Conservation (phyloP, 2,888 invertebrate species). For the Lymantria monacha region DNA sequence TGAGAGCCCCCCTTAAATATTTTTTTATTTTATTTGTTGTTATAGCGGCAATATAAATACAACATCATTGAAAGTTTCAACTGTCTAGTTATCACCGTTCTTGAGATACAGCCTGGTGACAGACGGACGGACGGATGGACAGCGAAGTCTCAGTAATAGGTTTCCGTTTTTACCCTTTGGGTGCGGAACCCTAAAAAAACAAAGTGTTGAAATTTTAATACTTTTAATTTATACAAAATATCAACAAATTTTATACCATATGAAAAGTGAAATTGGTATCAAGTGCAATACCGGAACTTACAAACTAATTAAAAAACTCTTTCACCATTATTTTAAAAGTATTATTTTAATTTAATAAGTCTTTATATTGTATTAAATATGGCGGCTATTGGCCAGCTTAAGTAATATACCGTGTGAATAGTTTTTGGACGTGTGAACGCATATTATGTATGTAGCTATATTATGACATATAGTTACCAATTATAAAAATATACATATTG, state of each 20-base stretch:
- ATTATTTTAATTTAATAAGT: neutral
- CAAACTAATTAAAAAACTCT: slow-evolving; percentile 8
- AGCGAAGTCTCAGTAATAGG: no score
- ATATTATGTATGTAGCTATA: neutral
- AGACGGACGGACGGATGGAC: no score
- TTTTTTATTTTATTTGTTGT: no score
- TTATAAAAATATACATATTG: no score
- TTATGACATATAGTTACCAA: neutral
- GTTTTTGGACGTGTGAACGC: neutral
- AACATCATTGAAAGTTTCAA: no score
- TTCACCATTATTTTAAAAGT: slow-evolving; percentile 4
- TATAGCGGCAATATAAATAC: no score
- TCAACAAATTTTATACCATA: slow-evolving; percentile 1
- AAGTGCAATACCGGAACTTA: slow-evolving; percentile 15
- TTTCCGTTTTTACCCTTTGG: no score
- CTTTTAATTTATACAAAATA: neutral
- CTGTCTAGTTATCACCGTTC: no score
- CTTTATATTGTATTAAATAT: neutral
- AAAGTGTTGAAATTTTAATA: no score
- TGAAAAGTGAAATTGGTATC: slow-evolving; percentile 7
- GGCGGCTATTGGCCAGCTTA: neutral
- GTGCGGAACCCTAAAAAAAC: no score
- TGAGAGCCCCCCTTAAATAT: no score
- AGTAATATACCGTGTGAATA: neutral
- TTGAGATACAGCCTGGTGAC: no score